phyloP scores from a whole-genome alignment of 1,140 invertebrate species.

The Bombus waltoni region DNA sequence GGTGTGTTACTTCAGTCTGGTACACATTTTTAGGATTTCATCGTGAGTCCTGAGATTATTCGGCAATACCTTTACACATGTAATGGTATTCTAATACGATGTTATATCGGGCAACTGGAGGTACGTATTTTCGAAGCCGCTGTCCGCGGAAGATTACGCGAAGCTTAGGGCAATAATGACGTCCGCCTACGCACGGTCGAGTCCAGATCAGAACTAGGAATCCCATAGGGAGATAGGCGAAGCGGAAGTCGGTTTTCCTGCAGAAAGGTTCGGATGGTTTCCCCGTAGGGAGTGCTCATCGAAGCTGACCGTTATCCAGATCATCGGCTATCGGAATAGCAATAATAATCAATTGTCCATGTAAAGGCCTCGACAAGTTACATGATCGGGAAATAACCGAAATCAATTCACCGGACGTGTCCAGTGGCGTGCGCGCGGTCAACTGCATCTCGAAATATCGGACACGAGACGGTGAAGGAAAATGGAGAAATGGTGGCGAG shows the following conservation, averaged over 20 bases:
- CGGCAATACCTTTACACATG: no score
- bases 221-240: slow-evolving; percentile 36
- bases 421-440: slow-evolving; percentile 54
- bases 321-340: slow-evolving; percentile 62
- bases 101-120: background rate
- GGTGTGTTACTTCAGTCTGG: no score
- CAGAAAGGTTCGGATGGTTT: slow-evolving; percentile 9
- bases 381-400: slow-evolving; percentile 73
- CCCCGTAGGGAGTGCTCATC: background rate
- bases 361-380: slow-evolving; percentile 70
- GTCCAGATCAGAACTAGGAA: slow-evolving; percentile 46
- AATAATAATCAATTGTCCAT: slow-evolving; percentile 75
- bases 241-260: slow-evolving; percentile 51
- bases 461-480: background rate
- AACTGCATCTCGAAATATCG: slow-evolving; percentile 57
- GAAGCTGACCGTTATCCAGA: slow-evolving; percentile 31
- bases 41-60: background rate
- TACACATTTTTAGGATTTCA: background rate
- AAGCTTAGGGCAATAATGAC: slow-evolving; percentile 50
- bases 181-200: slow-evolving; percentile 31
- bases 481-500: slow-evolving; percentile 29
- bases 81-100: background rate
- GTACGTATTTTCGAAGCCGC: background rate
- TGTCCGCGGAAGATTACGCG: slow-evolving; percentile 32
- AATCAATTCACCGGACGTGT: slow-evolving; percentile 69